Percentiles rank a stretch among this genome's conserved stretches.
Conservation (phyloP, 1,140 invertebrate genomes). For the Tigriopus japonicus region DNA sequence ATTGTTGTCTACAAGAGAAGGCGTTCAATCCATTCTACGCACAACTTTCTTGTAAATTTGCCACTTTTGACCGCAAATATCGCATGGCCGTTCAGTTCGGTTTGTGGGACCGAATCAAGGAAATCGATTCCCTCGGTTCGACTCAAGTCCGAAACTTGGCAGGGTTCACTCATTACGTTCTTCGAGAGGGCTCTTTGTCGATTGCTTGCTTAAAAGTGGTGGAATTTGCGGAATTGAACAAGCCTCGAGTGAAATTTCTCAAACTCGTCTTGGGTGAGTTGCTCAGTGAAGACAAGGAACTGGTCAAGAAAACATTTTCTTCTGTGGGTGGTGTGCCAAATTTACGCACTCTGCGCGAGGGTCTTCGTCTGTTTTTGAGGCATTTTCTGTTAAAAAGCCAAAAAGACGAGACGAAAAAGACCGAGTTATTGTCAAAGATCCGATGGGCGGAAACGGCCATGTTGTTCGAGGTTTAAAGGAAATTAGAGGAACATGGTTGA, state of each 20-base stretch:
- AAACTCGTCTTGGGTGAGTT: conserved; percentile 47
- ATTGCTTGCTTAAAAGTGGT: conserved; percentile 69
- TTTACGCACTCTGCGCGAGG: conserved; percentile 2
- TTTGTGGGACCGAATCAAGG: conserved; percentile 80
- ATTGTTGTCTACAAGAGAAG: conserved; percentile 70
- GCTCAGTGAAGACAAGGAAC: conserved; percentile 33
- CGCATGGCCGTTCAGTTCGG: conserved; percentile 46
- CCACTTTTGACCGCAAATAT: conserved; percentile 33
- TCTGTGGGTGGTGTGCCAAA: background rate
- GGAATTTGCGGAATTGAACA: conserved; percentile 56
- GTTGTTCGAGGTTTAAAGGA: no score
- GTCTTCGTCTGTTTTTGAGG: conserved; percentile 13
- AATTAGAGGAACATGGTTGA: no score
- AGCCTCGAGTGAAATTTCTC: conserved; percentile 43
- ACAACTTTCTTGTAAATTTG: conserved; percentile 58
- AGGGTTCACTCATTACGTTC: conserved; percentile 54
- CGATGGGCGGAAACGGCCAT: no score
- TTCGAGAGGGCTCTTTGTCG: conserved; percentile 51
- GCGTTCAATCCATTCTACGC: conserved; percentile 75
- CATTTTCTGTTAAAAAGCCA: conserved; percentile 14
- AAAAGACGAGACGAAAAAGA: conserved; percentile 1
- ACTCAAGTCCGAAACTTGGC: conserved; percentile 52
- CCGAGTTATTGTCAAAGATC: background rate
- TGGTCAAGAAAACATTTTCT: conserved; percentile 7
- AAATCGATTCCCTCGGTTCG: conserved; percentile 40